These are phyloP conservation scores for Acromyrmex charruanus DNA, from an alignment of 1,140 invertebrate genomes.

Conservation along the genomic window DNA sequence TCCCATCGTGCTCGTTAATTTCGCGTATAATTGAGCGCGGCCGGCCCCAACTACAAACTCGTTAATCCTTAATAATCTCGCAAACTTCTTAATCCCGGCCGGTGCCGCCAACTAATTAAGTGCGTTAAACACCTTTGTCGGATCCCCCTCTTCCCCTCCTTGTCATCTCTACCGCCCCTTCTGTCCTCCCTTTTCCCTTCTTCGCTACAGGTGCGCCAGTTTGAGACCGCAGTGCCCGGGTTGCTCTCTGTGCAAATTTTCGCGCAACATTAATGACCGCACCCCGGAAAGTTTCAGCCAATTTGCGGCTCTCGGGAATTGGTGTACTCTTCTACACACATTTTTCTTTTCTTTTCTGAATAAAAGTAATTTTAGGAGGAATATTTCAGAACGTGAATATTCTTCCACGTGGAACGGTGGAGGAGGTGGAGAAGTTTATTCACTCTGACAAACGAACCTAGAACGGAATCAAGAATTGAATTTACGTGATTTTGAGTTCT, in stretches of 20 bases:
- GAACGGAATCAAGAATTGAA: background rate
- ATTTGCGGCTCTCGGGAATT: constrained; percentile 36
- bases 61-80: constrained; percentile 64
- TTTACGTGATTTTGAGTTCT: background rate
- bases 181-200: too few species aligned
- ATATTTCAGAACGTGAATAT: constrained; percentile 19
- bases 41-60: constrained; percentile 54
- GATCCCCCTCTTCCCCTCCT: background rate
- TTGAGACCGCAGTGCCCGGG: constrained; percentile 11
- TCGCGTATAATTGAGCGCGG: constrained; percentile 62
- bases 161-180: background rate
- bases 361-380: constrained; percentile 37
- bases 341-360: background rate
- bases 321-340: background rate
- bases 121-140: constrained; percentile 58
- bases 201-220: constrained; percentile 31
- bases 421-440: background rate
- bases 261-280: constrained; percentile 53
- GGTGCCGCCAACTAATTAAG: constrained; percentile 61
- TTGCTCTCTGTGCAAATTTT: constrained; percentile 54
- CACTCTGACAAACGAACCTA: background rate
- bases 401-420: too few species aligned
- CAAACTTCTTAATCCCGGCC: constrained; percentile 59
- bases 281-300: constrained; percentile 50
- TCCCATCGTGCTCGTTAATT: constrained; percentile 50